Percentiles rank a stretch among this genome's conserved stretches.
These are phyloP conservation scores for Hypercompe scribonia DNA, from an alignment of 2,888 invertebrate species.

Conservation along the genomic window DNA sequence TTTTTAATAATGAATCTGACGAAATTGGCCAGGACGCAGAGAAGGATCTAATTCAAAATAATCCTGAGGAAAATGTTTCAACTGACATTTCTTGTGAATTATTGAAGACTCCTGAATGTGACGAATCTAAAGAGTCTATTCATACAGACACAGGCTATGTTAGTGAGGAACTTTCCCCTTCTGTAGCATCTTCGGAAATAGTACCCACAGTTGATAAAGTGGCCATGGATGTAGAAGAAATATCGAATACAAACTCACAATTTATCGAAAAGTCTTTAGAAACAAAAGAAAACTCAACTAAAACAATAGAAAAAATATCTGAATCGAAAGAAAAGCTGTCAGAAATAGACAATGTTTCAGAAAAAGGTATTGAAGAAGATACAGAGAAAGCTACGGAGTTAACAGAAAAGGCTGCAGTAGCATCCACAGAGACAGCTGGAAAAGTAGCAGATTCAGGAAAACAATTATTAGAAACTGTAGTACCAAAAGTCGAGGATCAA, in stretches of 20 bases:
- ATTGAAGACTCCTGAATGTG: slow-evolving; percentile 59
- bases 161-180: slow-evolving; percentile 40
- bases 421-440: not conserved
- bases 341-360: slow-evolving; percentile 15
- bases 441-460: slow-evolving; percentile 19
- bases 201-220: slow-evolving; percentile 17
- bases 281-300: not conserved
- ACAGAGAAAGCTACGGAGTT: slow-evolving; percentile 13
- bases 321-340: slow-evolving; percentile 13
- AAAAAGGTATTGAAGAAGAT: not conserved
- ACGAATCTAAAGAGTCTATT: slow-evolving; percentile 67
- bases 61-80: slow-evolving; percentile 56
- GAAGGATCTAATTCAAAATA: slow-evolving; percentile 40
- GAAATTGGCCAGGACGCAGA: slow-evolving; percentile 50
- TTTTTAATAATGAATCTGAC: slow-evolving; percentile 60
- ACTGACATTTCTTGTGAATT: slow-evolving; percentile 55
- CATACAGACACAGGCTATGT: slow-evolving; percentile 66
- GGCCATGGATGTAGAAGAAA: slow-evolving; percentile 1
- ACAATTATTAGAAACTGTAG: slow-evolving; percentile 4
- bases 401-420: slow-evolving; percentile 14
- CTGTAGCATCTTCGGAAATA: slow-evolving; percentile 22
- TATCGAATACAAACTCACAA: slow-evolving; percentile 4
- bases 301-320: not conserved
- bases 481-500: slow-evolving; percentile 7
- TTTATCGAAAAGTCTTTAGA: not conserved